Percentiles rank a stretch among this genome's conserved stretches.
Conservation (phyloP, 1,140 invertebrate genomes). For the Periplaneta americana region DNA sequence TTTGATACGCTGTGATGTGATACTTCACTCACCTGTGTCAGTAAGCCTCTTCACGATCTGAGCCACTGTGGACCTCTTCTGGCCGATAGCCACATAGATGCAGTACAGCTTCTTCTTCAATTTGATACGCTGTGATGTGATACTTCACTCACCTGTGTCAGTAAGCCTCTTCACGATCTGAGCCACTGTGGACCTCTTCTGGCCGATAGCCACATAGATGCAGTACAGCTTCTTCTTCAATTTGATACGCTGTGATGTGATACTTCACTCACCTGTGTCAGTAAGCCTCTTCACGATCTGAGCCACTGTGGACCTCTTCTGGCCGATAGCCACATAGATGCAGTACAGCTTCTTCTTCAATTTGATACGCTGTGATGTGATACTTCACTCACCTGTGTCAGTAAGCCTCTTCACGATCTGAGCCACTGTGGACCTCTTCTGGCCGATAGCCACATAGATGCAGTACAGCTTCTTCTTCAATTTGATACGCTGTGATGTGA, state of each 20-base stretch:
- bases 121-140: too few species aligned
- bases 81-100: conserved; percentile 99
- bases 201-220: conserved; percentile 99
- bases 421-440: conserved; percentile 99
- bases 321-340: conserved; percentile 99
- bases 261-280: conserved; percentile 65
- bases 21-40: conserved; percentile 65
- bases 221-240: conserved; percentile 99
- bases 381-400: conserved; percentile 65
- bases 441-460: conserved; percentile 99
- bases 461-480: conserved; percentile 99
- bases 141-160: conserved; percentile 65
- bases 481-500: too few species aligned
- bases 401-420: conserved; percentile 98
- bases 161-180: conserved; percentile 98
- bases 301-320: conserved; percentile 99
- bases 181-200: conserved; percentile 99
- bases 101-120: conserved; percentile 99
- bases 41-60: conserved; percentile 98
- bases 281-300: conserved; percentile 98
- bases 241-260: too few species aligned
- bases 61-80: conserved; percentile 99
- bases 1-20: too few species aligned
- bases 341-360: conserved; percentile 99
- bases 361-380: too few species aligned